Conservation (phyloP, 2,113 vertebrate genomes). For the Aleadryas rufinucha region DNA sequence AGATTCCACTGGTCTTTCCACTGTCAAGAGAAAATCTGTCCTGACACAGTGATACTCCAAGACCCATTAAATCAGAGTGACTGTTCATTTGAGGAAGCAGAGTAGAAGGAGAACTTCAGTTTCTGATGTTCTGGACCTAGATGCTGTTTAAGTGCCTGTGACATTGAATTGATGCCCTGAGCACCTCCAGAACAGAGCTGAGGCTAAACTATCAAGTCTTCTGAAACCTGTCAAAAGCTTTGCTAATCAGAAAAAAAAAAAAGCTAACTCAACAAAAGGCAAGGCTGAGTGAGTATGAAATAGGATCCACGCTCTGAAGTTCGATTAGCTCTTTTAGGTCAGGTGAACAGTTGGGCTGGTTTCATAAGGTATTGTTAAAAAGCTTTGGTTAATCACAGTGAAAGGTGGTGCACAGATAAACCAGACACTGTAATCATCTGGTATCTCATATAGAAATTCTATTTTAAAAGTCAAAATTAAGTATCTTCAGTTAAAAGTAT, state of each 20-base stretch:
- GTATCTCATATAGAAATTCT: neutral
- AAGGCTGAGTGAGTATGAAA: neutral
- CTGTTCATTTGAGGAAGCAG: neutral
- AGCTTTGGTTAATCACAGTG: neutral
- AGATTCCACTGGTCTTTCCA: conserved; percentile 20
- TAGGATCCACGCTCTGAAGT: neutral
- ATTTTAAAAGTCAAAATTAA: neutral
- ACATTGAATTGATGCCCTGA: neutral
- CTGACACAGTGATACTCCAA: neutral
- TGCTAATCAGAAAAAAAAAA: neutral
- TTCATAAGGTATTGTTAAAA: neutral
- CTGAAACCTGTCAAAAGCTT: neutral
- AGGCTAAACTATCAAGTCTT: neutral
- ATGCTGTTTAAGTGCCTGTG: neutral
- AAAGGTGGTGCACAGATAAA: neutral
- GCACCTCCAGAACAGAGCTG: neutral
- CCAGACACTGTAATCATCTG: neutral
- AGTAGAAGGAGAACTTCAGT: neutral
- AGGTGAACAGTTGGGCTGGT: neutral
- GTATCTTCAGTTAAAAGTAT: neutral
- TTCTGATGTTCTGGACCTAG: neutral
- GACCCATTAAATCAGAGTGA: neutral
- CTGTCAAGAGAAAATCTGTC: neutral
- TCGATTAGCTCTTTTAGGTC: neutral
- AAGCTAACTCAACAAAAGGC: neutral